These are phyloP conservation scores for Donacobius atricapilla DNA, from an alignment of 2,113 vertebrate genomes.

Conservation along the genomic window DNA sequence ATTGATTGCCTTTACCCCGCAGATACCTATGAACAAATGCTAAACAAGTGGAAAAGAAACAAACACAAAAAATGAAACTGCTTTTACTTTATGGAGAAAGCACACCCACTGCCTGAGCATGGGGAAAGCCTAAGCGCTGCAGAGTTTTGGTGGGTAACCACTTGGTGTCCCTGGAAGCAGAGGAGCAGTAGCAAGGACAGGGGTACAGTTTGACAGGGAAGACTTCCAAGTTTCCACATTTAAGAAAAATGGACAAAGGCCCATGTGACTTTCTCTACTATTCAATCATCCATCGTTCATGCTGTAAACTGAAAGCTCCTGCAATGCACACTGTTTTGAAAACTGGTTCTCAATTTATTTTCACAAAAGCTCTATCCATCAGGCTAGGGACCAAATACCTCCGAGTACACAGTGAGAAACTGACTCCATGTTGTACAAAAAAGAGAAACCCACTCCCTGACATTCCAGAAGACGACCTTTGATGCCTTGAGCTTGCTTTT, in stretches of 20 bases:
- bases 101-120: neutral
- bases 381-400: neutral
- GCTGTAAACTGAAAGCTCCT: neutral
- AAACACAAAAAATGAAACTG: neutral
- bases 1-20: neutral
- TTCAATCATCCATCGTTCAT: neutral
- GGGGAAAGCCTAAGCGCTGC: accelerated
- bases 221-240: neutral
- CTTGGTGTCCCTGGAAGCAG: neutral
- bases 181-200: neutral
- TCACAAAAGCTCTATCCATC: neutral
- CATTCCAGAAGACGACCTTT: neutral
- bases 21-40: neutral
- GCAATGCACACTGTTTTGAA: neutral
- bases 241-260: neutral
- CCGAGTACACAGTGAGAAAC: neutral
- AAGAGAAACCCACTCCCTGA: neutral
- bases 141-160: neutral
- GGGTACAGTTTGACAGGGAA: neutral
- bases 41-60: neutral
- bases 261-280: neutral
- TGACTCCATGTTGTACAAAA: neutral
- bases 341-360: neutral
- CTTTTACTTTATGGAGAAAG: neutral
- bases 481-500: neutral